Evolutionary conservation across 2,113 vertebrate species (phyloP).

Genomic region (Andinoacara biseriatus): DNA sequence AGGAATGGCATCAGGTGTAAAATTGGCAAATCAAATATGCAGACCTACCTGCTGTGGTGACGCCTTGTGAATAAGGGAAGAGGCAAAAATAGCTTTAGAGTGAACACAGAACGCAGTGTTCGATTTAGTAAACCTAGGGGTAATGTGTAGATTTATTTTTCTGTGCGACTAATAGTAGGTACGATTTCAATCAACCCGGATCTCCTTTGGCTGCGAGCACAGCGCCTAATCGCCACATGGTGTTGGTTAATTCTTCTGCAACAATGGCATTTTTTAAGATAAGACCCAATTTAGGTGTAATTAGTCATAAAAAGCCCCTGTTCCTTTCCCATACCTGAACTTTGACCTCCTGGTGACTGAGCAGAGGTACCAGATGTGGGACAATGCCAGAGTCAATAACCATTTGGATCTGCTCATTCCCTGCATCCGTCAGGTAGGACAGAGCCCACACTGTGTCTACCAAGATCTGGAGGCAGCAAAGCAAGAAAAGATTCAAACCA

Average conservation of each 20-base stretch:
- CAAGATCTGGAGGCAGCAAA: conserved; percentile 84
- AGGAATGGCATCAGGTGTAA: neutral
- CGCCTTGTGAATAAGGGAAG: neutral
- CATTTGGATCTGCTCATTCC: conserved; percentile 99
- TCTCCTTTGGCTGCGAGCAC: neutral
- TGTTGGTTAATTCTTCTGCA: neutral
- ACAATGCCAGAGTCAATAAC: conserved; percentile 98
- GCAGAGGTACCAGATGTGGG: conserved; percentile 95
- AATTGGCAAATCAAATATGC: neutral
- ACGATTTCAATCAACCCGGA: neutral
- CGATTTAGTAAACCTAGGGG: neutral
- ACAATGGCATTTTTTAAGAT: neutral
- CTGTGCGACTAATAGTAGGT: neutral
- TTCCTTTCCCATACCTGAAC: conserved; percentile 86
- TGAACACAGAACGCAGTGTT: neutral
- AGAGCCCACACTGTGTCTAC: conserved; percentile 99
- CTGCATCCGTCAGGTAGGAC: conserved; percentile 97
- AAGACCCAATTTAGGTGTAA: neutral
- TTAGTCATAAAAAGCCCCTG: neutral
- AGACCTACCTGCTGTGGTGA: too few relatives aligned
- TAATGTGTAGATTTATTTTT: neutral
- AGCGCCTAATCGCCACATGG: neutral
- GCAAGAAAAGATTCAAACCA: neutral
- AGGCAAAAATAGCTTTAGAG: neutral
- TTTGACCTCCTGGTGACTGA: conserved; percentile 99